Evolutionary conservation across 2,113 vertebrate genomes (phyloP).

Genomic region (Apaloderma vittatum): DNA sequence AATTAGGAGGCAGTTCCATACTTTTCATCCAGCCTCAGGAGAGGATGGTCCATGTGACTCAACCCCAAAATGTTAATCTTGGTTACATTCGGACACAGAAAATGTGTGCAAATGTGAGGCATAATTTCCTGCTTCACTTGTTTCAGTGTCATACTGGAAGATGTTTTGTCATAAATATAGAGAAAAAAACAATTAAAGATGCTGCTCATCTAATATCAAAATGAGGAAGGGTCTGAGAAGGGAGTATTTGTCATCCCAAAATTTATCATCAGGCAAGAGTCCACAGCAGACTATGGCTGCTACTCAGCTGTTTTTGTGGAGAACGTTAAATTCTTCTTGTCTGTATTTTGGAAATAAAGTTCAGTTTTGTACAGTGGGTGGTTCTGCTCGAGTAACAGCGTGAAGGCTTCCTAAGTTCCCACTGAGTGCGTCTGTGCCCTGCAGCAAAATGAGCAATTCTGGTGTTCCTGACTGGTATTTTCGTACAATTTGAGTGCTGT

Average conservation of each 20-base stretch:
- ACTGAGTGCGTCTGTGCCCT: background rate
- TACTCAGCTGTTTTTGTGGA: background rate
- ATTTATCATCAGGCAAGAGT: background rate
- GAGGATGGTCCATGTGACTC: background rate
- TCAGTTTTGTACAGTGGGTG: background rate
- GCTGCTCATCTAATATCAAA: background rate
- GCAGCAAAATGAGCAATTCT: too few relatives aligned
- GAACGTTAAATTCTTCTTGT: background rate
- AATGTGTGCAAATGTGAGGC: background rate
- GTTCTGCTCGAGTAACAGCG: background rate
- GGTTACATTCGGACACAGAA: background rate
- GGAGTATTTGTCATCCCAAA: background rate
- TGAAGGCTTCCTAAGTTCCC: too few relatives aligned
- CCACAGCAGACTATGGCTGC: background rate
- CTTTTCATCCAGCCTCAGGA: background rate
- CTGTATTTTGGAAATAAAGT: background rate
- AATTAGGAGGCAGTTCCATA: background rate
- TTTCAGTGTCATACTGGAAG: background rate
- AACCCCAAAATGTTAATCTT: background rate
- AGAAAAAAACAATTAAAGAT: background rate
- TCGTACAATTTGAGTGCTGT: fast-evolving
- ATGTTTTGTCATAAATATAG: background rate
- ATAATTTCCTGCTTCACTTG: background rate
- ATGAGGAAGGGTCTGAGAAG: background rate
- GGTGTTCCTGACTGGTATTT: too few relatives aligned